phyloP scores from a whole-genome alignment of 2,888 invertebrate genomes.

The Flexamia atlantica region DNA sequence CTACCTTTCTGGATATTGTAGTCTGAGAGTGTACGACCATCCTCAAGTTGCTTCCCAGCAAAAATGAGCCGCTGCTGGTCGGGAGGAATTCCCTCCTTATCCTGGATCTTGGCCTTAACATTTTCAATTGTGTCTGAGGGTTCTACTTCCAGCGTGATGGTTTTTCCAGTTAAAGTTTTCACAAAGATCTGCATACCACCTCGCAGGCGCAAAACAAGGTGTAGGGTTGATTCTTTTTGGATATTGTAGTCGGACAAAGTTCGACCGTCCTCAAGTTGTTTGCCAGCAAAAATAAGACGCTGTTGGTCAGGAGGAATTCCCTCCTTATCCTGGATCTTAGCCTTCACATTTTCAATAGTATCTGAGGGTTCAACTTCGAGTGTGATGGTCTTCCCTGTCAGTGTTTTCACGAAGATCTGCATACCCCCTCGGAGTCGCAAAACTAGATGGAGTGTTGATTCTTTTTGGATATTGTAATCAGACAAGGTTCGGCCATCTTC shows the following conservation, averaged over 20 bases:
- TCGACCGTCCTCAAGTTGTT: conserved; percentile 79
- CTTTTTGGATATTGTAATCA: conserved; percentile 79
- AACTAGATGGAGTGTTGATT: conserved; percentile 25
- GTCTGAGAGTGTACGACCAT: conserved; percentile 26
- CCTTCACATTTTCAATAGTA: conserved; percentile 38
- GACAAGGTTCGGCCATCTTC: conserved; percentile 79
- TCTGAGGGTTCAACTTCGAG: conserved; percentile 41
- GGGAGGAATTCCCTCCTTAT: conserved; percentile 73
- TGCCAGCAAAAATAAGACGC: conserved; percentile 78
- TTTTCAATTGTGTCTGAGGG: conserved; percentile 81
- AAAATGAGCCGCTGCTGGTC: conserved; percentile 25
- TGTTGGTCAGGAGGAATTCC: conserved; percentile 73
- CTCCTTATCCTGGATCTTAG: conserved; percentile 39
- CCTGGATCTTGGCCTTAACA: conserved; percentile 78
- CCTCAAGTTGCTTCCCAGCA: conserved; percentile 32
- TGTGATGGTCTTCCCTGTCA: conserved; percentile 36
- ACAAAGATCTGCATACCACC: conserved; percentile 78
- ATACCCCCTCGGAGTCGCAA: conserved; percentile 75
- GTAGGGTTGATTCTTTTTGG: conserved; percentile 79
- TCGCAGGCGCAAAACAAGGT: conserved; percentile 77
- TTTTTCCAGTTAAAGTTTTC: conserved; percentile 73
- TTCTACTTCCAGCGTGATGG: conserved; percentile 24
- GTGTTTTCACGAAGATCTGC: conserved; percentile 76
- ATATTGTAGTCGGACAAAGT: conserved; percentile 79
- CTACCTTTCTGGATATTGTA: conserved; percentile 17